A percentile compares a stretch with the other conserved stretches of the same genome.
phyloP scores from a whole-genome alignment of 1,140 invertebrate genomes.

The Lithobius niger region DNA sequence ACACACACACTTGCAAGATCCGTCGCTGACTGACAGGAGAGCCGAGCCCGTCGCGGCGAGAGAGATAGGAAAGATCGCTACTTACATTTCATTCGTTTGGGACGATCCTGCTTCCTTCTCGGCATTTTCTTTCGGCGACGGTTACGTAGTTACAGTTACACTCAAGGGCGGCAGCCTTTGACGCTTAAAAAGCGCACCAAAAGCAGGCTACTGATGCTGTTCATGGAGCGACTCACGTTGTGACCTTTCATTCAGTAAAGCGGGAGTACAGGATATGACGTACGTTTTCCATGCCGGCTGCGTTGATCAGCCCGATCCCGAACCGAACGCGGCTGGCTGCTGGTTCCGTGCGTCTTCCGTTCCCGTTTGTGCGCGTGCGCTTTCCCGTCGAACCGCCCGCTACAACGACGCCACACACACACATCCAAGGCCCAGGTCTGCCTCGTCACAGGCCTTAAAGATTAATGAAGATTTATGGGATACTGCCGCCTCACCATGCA shows the following conservation, averaged over 20 bases:
- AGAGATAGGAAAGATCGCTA: conserved; percentile 13
- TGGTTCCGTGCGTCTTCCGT: conserved; percentile 4
- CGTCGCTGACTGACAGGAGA: no score
- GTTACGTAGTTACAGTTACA: conserved; percentile 11
- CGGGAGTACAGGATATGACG: conserved; percentile 22
- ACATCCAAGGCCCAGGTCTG: conserved; percentile 10
- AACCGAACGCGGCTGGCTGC: conserved; percentile 17
- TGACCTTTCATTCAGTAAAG: conserved; percentile 20
- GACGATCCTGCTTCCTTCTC: conserved; percentile 46
- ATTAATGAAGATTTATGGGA: conserved; percentile 8
- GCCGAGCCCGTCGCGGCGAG: no score
- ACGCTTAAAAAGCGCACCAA: conserved; percentile 18
- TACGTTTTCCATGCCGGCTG: conserved; percentile 13
- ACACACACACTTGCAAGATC: no score
- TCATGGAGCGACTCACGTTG: conserved; percentile 17
- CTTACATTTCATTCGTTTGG: conserved; percentile 50
- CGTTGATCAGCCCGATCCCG: conserved; percentile 2
- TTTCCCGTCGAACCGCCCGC: conserved; percentile 10
- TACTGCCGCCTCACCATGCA: background rate
- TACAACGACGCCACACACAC: conserved; percentile 17
- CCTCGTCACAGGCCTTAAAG: background rate
- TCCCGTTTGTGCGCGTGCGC: background rate
- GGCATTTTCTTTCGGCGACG: conserved; percentile 37
- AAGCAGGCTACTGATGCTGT: conserved; percentile 14
- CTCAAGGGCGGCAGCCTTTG: conserved; percentile 14